These are phyloP conservation scores for Alca torda DNA, from an alignment of 2,797 vertebrate genomes.

Conservation along the genomic window DNA sequence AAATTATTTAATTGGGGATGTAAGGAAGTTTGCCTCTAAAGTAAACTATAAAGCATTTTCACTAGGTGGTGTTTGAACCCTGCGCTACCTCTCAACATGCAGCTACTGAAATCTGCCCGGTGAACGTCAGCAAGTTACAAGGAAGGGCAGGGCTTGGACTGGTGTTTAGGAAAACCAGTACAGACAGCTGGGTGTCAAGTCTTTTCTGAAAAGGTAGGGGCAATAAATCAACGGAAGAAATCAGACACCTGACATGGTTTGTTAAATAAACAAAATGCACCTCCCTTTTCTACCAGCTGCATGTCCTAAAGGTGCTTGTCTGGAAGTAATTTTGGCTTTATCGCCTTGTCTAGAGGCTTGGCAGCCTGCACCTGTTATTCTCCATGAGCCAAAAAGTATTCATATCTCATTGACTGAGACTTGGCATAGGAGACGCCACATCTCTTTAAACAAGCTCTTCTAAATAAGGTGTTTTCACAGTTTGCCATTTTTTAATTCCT, in stretches of 20 bases:
- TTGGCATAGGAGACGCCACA: neutral
- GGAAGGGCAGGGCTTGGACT: neutral
- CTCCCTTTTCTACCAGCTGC: neutral
- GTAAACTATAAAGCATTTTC: neutral
- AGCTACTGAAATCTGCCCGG: neutral
- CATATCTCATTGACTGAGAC: neutral
- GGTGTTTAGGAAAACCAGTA: neutral
- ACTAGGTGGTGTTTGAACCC: neutral
- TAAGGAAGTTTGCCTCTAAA: neutral
- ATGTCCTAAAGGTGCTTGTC: neutral
- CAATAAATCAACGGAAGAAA: neutral
- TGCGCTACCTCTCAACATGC: neutral
- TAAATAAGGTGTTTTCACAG: conserved; percentile 8
- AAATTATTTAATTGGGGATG: neutral
- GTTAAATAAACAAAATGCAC: neutral
- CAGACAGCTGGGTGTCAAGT: neutral
- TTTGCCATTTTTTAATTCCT: neutral
- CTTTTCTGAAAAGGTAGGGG: neutral
- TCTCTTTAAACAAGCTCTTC: neutral
- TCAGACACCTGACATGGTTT: neutral
- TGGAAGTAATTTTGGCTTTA: neutral
- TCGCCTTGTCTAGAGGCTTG: neutral
- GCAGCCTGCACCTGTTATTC: neutral
- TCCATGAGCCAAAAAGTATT: neutral
- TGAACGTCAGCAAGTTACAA: neutral